Evolutionary conservation across 2,888 invertebrate genomes (phyloP).

Genomic region (Synergus itoensis): DNA sequence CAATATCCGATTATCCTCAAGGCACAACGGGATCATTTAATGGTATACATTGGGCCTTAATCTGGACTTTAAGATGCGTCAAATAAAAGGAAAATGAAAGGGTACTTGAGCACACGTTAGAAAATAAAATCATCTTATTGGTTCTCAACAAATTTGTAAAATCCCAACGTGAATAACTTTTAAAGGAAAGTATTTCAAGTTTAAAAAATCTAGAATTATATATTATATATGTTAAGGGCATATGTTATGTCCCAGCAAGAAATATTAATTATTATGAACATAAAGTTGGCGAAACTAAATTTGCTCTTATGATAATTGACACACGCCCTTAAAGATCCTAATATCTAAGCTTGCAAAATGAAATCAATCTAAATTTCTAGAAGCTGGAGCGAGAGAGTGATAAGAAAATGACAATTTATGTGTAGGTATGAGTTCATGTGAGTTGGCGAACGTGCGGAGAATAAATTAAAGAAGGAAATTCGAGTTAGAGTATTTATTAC

Average conservation of each 20-base stretch:
- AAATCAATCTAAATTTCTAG: constrained; percentile 7
- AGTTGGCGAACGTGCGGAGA: constrained; percentile 17
- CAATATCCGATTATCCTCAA: neutral
- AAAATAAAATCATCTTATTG: neutral
- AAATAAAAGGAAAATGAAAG: neutral
- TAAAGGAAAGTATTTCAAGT: no score
- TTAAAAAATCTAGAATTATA: no score
- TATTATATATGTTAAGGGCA: no score
- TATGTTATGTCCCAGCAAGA: no score
- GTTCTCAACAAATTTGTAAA: neutral
- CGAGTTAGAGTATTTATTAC: neutral
- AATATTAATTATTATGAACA: no score
- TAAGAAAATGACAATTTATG: constrained; percentile 23
- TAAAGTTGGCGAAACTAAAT: no score
- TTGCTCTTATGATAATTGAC: no score
- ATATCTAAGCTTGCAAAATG: neutral
- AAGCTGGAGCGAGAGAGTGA: neutral
- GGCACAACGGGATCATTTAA: neutral
- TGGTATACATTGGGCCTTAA: neutral
- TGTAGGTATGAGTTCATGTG: constrained; percentile 21
- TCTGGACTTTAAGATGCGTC: neutral
- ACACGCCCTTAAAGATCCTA: neutral
- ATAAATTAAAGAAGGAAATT: constrained; percentile 25
- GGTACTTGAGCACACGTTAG: neutral
- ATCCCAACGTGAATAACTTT: no score